Evolutionary conservation across 2,797 vertebrate genomes (phyloP), one percentile per base, ranked within the genome.

Genomic region (Enteromius thamalakanensis): DNA sequence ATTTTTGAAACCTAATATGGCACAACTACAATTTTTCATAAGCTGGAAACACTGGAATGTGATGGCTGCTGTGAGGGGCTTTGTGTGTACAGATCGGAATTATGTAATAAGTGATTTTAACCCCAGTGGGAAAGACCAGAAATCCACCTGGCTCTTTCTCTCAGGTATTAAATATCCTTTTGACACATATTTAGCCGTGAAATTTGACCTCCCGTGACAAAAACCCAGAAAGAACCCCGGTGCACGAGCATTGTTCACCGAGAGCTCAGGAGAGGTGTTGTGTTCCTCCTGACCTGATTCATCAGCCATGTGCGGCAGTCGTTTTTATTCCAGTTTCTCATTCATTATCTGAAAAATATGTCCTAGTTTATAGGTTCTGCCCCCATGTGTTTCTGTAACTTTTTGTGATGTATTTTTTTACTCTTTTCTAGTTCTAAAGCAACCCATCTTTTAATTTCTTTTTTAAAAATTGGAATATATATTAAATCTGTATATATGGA

Each of bases 271-370:
- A 45, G 75, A 53, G 77, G 62, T 53, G 26, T 65, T n/a, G 42
- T 47, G 42, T 78, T 78, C 14, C 55, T 77, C 34, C 55, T 77
- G 75, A 45, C 75, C 75, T 62, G 55, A 62, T 77, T 77, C 55
- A 42, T 62, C 55, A 42, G 8, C 9, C 37, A 26, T 45, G n/a
- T 26, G 34, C 19, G 0, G 4, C 26, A 65, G 19, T 49, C 5
- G 0, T 65, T 45, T 29, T 65, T 49, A 32, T 2, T 42, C 10
- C 51, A 9, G 32, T 55, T 12, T 32, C 23, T 62, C 55, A 19
- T 11, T 60, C 34, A 11, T 62, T 76, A 47, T 65, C 40, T 65
- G 47, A 65, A 34, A 19, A 49, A 49, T 34, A 65, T 64, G 42
- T 64, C 23, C 55, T 76, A 11, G 42, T 8, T 34, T 15, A 78